Conservation (phyloP, 2,113 vertebrate species). For the Scalopus aquaticus region DNA sequence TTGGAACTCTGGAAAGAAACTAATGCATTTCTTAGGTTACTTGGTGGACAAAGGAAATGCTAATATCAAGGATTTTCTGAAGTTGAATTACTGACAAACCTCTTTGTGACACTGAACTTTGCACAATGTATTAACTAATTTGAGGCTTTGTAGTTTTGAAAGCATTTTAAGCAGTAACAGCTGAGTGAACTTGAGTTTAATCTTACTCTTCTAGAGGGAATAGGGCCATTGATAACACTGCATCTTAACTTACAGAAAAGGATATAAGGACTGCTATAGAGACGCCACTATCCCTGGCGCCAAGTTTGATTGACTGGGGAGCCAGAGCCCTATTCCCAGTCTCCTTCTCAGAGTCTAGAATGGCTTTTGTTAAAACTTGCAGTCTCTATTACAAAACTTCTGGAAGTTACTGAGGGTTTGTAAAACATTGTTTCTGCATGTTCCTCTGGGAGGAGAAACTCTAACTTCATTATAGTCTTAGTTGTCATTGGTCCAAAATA, state of each 20-base stretch:
- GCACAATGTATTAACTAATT: not conserved
- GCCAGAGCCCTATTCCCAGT: not conserved
- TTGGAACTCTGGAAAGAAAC: not conserved
- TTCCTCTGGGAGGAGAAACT: not conserved
- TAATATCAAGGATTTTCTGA: not conserved
- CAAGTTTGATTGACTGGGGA: accelerated
- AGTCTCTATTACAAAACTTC: not conserved
- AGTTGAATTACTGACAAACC: not conserved
- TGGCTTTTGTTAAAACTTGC: not conserved
- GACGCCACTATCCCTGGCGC: no score
- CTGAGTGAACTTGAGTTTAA: not conserved
- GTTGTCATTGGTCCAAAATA: not conserved
- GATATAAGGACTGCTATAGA: not conserved
- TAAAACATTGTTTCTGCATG: not conserved
- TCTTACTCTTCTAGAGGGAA: not conserved
- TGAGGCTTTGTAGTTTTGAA: not conserved
- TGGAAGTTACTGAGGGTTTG: not conserved
- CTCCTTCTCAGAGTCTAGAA: not conserved
- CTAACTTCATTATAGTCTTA: not conserved
- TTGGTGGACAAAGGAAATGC: not conserved
- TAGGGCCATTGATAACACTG: not conserved
- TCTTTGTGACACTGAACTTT: not conserved
- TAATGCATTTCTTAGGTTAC: not conserved
- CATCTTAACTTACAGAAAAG: not conserved
- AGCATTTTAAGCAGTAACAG: not conserved